A percentile compares a stretch with the other conserved stretches of the same genome.
phyloP scores from a whole-genome alignment of 2,797 vertebrate genomes.

The Clarias fuscus region DNA sequence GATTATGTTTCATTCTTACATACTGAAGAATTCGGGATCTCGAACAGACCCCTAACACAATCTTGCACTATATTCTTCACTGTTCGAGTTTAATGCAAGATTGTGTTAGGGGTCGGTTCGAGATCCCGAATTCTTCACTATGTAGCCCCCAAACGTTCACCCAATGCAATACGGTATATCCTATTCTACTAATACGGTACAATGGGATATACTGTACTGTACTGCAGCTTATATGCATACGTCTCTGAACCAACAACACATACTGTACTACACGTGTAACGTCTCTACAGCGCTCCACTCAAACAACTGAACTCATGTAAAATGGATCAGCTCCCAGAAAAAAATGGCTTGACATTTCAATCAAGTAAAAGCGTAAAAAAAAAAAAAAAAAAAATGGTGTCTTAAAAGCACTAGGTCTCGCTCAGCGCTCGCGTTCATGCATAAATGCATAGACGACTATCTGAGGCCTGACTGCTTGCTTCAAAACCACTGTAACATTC shows the following conservation, averaged over 20 bases:
- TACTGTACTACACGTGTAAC: background rate
- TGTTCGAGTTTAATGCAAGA: background rate
- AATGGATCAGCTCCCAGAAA: constrained; percentile 19
- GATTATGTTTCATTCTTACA: background rate
- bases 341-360: constrained; percentile 40
- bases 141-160: background rate
- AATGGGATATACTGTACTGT: too few relatives aligned
- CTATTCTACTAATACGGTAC: too few relatives aligned
- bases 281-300: background rate
- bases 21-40: background rate
- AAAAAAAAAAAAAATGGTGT: background rate
- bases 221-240: too few relatives aligned
- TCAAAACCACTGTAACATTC: background rate
- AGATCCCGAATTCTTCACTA: background rate
- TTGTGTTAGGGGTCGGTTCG: background rate
- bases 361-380: background rate
- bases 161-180: background rate
- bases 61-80: background rate
- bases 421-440: constrained; percentile 20
- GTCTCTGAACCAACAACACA: background rate
- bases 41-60: background rate
- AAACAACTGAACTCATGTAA: constrained; percentile 27
- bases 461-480: constrained; percentile 19
- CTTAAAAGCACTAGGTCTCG: constrained; percentile 18
- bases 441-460: constrained; percentile 22